Percentiles rank a stretch among this genome's conserved stretches.
Evolutionary conservation across 2,113 vertebrate genomes (phyloP).

Genomic region (Periophthalmus modestus): DNA sequence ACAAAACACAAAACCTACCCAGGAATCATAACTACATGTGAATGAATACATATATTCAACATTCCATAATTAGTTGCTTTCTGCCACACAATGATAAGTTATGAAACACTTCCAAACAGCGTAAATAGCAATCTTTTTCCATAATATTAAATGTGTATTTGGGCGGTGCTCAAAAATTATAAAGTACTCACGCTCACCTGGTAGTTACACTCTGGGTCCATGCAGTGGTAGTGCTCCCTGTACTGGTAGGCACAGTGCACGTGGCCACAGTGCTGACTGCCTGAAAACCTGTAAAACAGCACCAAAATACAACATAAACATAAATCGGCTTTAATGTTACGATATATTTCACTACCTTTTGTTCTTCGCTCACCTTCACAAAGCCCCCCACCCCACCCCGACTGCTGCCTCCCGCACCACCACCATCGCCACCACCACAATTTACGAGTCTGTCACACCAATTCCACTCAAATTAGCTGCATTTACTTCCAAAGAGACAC

Average conservation of each 20-base stretch:
- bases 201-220: constrained; percentile 99
- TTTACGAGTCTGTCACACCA: constrained; percentile 80
- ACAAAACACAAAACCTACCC: too few relatives aligned
- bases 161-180: constrained; percentile 45
- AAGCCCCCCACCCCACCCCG: constrained; percentile 39
- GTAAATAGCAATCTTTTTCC: background rate
- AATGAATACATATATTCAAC: background rate
- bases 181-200: constrained; percentile 83
- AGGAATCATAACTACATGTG: too few relatives aligned
- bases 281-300: constrained; percentile 86
- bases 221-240: constrained; percentile 98
- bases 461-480: constrained; percentile 82
- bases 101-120: background rate
- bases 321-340: background rate
- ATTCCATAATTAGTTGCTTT: background rate
- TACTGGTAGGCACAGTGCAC: constrained; percentile 99
- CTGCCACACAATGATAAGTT: background rate
- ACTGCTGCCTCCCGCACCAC: constrained; percentile 67
- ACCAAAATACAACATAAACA: background rate
- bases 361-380: constrained; percentile 65
- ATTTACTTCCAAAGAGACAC: constrained; percentile 82
- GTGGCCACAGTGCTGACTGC: constrained; percentile 97
- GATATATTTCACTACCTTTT: constrained; percentile 31
- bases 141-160: constrained; percentile 25
- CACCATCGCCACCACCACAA: constrained; percentile 74